Evolutionary conservation across 1,140 invertebrate species (phyloP).

Genomic region (Sitobion miscanthi): DNA sequence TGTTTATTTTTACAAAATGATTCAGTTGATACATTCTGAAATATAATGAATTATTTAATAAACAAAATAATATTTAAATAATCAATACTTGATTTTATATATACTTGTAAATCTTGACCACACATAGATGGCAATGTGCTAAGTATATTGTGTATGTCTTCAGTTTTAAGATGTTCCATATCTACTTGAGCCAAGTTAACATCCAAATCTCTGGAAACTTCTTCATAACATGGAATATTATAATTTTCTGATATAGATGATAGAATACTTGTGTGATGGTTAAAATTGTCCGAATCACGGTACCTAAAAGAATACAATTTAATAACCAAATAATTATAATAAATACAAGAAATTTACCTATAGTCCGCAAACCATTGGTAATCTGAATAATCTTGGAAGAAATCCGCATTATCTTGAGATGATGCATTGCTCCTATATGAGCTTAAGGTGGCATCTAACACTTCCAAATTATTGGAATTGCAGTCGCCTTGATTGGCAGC

Average conservation of each 20-base stretch:
- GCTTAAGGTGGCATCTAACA: conserved; percentile 20
- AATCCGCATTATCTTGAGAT: conserved; percentile 66
- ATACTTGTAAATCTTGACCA: conserved; percentile 65
- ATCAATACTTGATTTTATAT: not conserved
- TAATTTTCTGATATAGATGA: conserved; percentile 81
- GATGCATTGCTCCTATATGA: conserved; percentile 56
- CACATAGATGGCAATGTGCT: conserved; percentile 78
- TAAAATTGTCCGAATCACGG: conserved; percentile 69
- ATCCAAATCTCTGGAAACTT: conserved; percentile 84
- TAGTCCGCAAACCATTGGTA: conserved; percentile 90
- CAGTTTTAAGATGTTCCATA: conserved; percentile 90
- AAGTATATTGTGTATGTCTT: conserved; percentile 87
- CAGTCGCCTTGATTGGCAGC: conserved; percentile 53
- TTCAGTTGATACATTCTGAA: conserved; percentile 64
- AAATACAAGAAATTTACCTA: conserved; percentile 67
- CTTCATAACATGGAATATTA: conserved; percentile 73
- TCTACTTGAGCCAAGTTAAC: conserved; percentile 92
- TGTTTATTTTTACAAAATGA: conserved; percentile 89
- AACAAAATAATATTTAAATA: conserved; percentile 48
- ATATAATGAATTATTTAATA: conserved; percentile 57
- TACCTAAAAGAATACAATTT: conserved; percentile 39
- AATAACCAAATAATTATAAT: conserved; percentile 5
- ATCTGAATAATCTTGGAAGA: conserved; percentile 86
- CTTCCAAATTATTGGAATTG: conserved; percentile 57
- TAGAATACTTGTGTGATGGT: conserved; percentile 79